A percentile compares a stretch with the other conserved stretches of the same genome.
Evolutionary conservation across 2,888 invertebrate genomes (phyloP).

Genomic region (Patella depressa): DNA sequence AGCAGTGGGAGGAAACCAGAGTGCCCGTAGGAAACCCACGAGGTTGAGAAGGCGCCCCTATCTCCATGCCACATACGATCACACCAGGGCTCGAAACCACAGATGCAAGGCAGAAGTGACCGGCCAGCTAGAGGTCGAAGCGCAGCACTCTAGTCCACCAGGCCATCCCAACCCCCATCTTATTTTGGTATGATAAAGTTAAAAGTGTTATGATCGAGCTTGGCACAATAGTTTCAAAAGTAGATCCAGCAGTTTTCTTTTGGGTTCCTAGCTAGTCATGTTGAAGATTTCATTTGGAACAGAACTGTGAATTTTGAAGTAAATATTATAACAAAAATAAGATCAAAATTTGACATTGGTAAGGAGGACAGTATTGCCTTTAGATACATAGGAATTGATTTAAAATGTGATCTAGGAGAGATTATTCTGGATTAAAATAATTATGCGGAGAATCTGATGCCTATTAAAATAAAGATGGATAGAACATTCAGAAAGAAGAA

Average conservation of each 20-base stretch:
- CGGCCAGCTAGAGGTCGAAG: no score
- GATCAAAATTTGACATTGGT: conserved; percentile 17
- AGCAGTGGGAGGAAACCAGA: no score
- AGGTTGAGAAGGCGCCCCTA: no score
- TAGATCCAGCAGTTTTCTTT: conserved; percentile 24
- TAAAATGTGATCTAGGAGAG: neutral
- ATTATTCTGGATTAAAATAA: neutral
- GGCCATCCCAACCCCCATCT: no score
- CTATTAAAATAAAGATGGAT: neutral
- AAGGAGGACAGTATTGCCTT: conserved; percentile 19
- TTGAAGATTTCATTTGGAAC: conserved; percentile 21
- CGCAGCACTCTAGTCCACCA: no score
- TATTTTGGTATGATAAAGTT: conserved; percentile 17
- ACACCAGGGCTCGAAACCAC: no score
- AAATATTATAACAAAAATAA: conserved; percentile 15
- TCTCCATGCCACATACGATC: no score
- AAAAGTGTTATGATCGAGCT: neutral
- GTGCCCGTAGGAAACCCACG: no score
- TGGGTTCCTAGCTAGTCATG: conserved; percentile 25
- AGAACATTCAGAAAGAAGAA: conserved; percentile 15
- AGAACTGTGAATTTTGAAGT: conserved; percentile 14
- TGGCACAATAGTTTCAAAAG: conserved; percentile 3
- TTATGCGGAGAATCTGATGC: neutral
- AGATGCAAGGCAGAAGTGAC: no score
- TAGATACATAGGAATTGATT: conserved; percentile 19